Evolutionary conservation across 2,113 vertebrate genomes (phyloP).

Genomic region (Elephas maximus): DNA sequence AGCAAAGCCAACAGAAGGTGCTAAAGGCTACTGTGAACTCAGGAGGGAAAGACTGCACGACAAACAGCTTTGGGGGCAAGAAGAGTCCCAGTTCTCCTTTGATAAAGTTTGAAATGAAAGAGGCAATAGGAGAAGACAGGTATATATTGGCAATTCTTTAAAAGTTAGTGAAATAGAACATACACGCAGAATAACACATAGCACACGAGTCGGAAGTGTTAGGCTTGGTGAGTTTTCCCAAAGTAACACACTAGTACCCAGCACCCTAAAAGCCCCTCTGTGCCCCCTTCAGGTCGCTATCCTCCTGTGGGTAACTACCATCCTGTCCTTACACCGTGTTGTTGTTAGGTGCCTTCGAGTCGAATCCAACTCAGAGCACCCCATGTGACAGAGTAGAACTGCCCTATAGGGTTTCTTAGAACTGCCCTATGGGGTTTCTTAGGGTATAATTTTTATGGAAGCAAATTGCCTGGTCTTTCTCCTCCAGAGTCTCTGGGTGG

Average conservation of each 20-base stretch:
- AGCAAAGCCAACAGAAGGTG: background rate
- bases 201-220: fast-evolving
- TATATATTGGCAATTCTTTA: background rate
- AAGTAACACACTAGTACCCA: background rate
- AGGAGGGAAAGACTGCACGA: fast-evolving
- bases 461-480: background rate
- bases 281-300: background rate
- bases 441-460: background rate
- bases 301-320: too few relatives aligned
- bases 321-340: background rate
- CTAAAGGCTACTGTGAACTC: background rate
- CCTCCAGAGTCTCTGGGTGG: background rate
- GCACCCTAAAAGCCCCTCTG: background rate
- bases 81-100: background rate
- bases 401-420: background rate
- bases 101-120: background rate
- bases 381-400: background rate
- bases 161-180: background rate
- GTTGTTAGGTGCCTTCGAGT: background rate
- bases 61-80: background rate
- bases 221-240: background rate
- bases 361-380: background rate
- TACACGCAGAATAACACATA: fast-evolving
- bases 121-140: background rate
- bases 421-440: background rate